Evolutionary conservation across 2,113 vertebrate genomes (phyloP), one percentile per base, ranked within the genome.

Genomic region (Gambusia holbrooki): DNA sequence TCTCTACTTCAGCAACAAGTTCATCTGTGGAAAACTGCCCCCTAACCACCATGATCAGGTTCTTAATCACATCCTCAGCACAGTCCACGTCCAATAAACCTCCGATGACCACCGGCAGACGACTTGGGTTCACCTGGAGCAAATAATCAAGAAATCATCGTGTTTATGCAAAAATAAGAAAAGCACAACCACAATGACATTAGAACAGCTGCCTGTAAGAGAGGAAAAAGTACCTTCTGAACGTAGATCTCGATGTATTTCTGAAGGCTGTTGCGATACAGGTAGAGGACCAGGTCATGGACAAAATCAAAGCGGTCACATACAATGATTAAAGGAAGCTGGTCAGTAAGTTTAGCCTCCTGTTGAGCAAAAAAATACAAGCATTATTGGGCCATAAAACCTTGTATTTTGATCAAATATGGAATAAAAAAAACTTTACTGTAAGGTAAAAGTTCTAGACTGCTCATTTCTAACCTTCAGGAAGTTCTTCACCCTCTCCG

Each of bases 181-280:
- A 68, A 7, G 14, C 40, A 29, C 28, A 73, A 63, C 19, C 4
- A 28, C 5, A 71, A 0, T 3, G 40, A 6, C 48, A 58, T 58
- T 10, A n/a, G 17, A 58, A 54, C 25, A 42, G 1, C 33, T 19
- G 12, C 35, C 7, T 35, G 25, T 9, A 17, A 30, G n/a, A 28
- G 12, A 6, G 5, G 29, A 25, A 25, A 1, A 1, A 17, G 17
- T 93, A 99, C 98, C 96, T 99, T 99, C 90, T 99, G 98, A 67
- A 99, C 98, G 5, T 99, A 99, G 87, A 99, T 99, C 91, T 99
- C 98, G 75, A 99, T 99, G 75, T 99, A 99, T 77, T 99, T 99
- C 89, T 99, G 98, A 88, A 99, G 95, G 84, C 96, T 99, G 94
- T 99, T 99, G 94, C 98, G 97, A 88, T 99, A 99, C 86, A 99